Base-by-base conservation (phyloP, 2,797 vertebrate genomes). In the Danio jaintianensis region DNA sequence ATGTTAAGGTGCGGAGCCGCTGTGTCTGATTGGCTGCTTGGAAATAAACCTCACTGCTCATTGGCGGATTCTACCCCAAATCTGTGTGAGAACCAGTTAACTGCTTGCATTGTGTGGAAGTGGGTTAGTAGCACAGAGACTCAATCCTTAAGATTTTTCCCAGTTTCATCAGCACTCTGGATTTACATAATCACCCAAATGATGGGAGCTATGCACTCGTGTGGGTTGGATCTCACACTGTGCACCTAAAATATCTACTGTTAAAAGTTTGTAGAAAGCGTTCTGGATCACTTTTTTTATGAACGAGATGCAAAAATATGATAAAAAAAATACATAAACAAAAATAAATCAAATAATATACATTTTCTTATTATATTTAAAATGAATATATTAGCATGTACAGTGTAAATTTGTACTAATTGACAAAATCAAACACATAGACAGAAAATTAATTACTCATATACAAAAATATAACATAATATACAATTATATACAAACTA, bases 41-140 rank as follows among this genome's bases (percentile, higher is more conserved):
- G 79, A 78, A 80, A 47, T 20, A 40, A 81, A 82, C 53, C 68
- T 47, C 20, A 40, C 40, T 71, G 68, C 55, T 64, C 18, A 85
- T 83, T 80, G 78, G 76, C 75, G 70, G 77, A 83, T 62, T 48
- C 0, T 61, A n/a, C 58, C 72, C 76, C 64, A 81, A 67, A 81
- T 79, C 40, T 86, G 8, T 36, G 55, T 81, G 78, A 84, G 74
- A 71, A 66, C 45, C 59, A 72, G 55, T 59, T 75, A 80, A 76
- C 47, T 66, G 68, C 74, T 59, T 71, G 52, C n/a, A 82, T 63
- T 82, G 73, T 80, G 66, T 80, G 80, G 76, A 85, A 86, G 52
- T 86, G 78, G 81, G 85, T 82, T 84, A 85, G 83, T 52, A 78
- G 80, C 84, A 79, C 71, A 83, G 82, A 82, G 80, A 82, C 70